These are phyloP conservation scores for Amblyjoppa proteus DNA, from an alignment of 2,888 invertebrate genomes.

Conservation along the genomic window DNA sequence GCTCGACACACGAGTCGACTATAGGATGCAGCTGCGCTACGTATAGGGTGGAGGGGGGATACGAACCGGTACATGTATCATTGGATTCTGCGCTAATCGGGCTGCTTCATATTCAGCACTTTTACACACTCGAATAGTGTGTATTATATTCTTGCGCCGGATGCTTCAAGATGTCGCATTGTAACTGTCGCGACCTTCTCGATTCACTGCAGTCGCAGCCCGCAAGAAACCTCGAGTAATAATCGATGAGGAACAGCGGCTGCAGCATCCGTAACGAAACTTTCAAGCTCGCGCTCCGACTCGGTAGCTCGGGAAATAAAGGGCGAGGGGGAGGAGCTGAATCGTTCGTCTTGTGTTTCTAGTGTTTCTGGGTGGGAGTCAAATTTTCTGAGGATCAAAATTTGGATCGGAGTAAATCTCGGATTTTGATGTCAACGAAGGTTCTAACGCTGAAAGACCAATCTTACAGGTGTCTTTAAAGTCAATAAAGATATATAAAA, in stretches of 20 bases:
- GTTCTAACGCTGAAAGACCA: no score
- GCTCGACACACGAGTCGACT: constrained; percentile 9
- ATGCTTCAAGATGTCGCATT: constrained; percentile 54
- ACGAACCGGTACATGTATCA: neutral
- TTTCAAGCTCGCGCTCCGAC: constrained; percentile 6
- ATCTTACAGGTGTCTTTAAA: no score
- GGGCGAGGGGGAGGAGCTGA: neutral
- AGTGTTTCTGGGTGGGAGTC: neutral
- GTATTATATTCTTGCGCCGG: constrained; percentile 36
- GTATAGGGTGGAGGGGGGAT: no score
- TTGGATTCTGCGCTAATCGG: neutral
- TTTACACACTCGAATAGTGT: neutral
- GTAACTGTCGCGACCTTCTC: constrained; percentile 56
- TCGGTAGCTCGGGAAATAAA: neutral
- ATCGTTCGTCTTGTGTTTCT: neutral
- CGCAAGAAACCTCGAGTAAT: constrained; percentile 38
- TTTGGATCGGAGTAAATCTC: no score
- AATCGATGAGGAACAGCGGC: constrained; percentile 60
- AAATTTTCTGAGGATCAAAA: no score
- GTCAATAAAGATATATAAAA: no score
- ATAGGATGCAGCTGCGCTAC: no score
- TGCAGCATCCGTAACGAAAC: constrained; percentile 41
- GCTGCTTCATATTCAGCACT: no score
- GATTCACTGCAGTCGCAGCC: constrained; percentile 54
- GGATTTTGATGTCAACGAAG: no score